These are phyloP conservation scores for Halocynthia aurantium DNA, from an alignment of 23 tunicate species.

Conservation along the genomic window DNA sequence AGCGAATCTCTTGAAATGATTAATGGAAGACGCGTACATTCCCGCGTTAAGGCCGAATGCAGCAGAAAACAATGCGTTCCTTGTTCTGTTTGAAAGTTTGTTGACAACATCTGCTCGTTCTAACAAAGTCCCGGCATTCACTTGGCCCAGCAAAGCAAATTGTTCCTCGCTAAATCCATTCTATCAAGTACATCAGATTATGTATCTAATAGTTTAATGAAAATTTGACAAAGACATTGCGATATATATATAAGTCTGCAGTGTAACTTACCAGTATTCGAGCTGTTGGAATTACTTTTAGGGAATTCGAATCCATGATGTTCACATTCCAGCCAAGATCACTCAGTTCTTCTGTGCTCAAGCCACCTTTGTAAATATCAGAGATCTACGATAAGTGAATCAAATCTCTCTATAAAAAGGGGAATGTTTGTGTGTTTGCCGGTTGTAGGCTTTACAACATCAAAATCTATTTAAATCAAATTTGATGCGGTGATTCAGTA, in stretches of 20 bases:
- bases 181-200: neutral
- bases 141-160: slow-evolving; percentile 20
- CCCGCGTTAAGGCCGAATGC: slow-evolving; percentile 36
- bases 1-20: neutral
- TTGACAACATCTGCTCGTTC: slow-evolving; percentile 25
- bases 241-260: neutral
- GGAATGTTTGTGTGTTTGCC: no score
- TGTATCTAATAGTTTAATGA: neutral
- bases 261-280: neutral
- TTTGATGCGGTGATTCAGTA: no score
- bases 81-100: slow-evolving; percentile 9
- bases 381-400: no score
- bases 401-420: no score
- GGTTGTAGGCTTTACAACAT: no score
- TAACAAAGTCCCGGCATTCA: slow-evolving; percentile 15
- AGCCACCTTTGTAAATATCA: no score
- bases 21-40: slow-evolving; percentile 10
- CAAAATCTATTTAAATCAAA: no score
- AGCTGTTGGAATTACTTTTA: slow-evolving; percentile 13
- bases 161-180: slow-evolving; percentile 22
- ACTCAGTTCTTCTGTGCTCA: neutral
- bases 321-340: neutral
- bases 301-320: slow-evolving; percentile 3
- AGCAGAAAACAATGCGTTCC: slow-evolving; percentile 34
- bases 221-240: neutral